Conservation (phyloP, 2,888 invertebrate species). For the Eupithecia centaureata region DNA sequence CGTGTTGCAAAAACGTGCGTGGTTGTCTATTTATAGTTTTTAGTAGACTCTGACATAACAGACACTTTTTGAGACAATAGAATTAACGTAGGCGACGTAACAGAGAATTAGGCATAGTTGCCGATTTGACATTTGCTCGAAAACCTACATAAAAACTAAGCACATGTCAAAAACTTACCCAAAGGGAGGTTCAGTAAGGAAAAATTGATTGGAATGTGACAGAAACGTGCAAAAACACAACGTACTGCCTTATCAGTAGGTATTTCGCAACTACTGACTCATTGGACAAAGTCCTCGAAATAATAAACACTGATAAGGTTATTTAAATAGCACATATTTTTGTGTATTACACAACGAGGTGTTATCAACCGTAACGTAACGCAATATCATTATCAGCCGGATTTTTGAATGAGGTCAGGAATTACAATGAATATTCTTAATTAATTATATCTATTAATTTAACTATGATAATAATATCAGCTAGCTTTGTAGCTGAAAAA, state of each 20-base stretch:
- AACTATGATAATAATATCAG: neutral
- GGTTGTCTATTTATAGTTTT: neutral
- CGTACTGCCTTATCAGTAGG: slow-evolving; percentile 43
- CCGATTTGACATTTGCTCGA: neutral
- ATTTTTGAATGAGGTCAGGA: slow-evolving; percentile 37
- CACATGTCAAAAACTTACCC: neutral
- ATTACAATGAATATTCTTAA: slow-evolving; percentile 12
- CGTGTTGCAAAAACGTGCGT: slow-evolving; percentile 30
- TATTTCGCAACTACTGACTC: slow-evolving; percentile 54
- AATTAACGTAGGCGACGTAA: slow-evolving; percentile 5
- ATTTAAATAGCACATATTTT: slow-evolving; percentile 50
- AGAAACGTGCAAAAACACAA: slow-evolving; percentile 32
- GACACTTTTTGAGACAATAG: slow-evolving; percentile 13
- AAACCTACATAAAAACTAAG: neutral
- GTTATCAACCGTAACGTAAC: slow-evolving; percentile 23
- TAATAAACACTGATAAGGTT: slow-evolving; percentile 49
- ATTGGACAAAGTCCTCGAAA: slow-evolving; percentile 51
- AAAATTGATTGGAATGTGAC: slow-evolving; percentile 16
- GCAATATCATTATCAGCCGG: slow-evolving; percentile 38
- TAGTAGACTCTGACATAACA: slow-evolving; percentile 5
- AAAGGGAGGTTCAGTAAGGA: neutral
- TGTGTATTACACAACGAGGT: slow-evolving; percentile 44
- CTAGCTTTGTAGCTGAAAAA: neutral
- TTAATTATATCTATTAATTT: neutral
- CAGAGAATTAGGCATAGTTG: neutral